phyloP scores from a whole-genome alignment of 2,888 invertebrate species.

The Leucoptera coffeella region DNA sequence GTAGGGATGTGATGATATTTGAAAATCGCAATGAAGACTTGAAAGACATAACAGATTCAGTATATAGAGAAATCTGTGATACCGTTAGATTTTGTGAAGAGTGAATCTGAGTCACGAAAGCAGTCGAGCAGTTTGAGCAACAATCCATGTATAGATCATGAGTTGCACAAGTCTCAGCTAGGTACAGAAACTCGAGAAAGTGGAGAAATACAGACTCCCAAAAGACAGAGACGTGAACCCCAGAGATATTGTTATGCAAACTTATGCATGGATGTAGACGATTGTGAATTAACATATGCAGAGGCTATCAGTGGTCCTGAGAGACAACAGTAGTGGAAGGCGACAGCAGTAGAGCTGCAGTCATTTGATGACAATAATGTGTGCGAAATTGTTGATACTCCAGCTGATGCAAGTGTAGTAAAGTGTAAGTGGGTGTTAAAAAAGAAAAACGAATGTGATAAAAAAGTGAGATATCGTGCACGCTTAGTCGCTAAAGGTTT shows the following conservation, averaged over 20 bases:
- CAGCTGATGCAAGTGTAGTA: slow-evolving; percentile 3
- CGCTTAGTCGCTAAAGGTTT: slow-evolving; percentile 3
- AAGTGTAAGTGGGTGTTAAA: slow-evolving; percentile 3
- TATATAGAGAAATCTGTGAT: background rate
- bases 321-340: slow-evolving; percentile 6
- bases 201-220: background rate
- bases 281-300: slow-evolving; percentile 3
- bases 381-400: slow-evolving; percentile 6
- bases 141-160: too few relatives aligned
- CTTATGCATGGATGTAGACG: slow-evolving; percentile 1
- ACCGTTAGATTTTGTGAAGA: background rate
- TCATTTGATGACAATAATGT: slow-evolving; percentile 6
- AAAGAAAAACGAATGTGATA: slow-evolving; percentile 3
- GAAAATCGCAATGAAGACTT: slow-evolving; percentile 2
- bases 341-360: slow-evolving; percentile 7
- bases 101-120: background rate
- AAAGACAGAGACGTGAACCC: background rate
- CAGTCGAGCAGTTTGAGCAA: background rate
- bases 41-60: background rate
- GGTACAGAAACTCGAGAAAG: background rate
- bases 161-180: background rate
- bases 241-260: slow-evolving; percentile 5
- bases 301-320: slow-evolving; percentile 7
- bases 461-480: slow-evolving; percentile 2
- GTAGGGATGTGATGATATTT: slow-evolving; percentile 7